These are phyloP conservation scores for Portunus trituberculatus DNA, from an alignment of 1,140 invertebrate species.

Conservation along the genomic window DNA sequence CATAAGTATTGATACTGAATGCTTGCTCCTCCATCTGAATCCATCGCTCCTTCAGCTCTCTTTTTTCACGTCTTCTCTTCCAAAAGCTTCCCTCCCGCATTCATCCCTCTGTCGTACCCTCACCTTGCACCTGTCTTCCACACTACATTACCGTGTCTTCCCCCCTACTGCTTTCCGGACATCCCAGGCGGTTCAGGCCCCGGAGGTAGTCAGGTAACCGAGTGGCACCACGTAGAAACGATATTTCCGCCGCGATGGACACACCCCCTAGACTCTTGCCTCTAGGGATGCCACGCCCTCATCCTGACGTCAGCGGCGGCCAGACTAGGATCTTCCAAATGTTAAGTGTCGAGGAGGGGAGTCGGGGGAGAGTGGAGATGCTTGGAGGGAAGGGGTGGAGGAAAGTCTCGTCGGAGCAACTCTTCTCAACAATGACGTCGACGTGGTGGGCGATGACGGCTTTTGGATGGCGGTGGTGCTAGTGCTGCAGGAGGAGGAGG, in stretches of 20 bases:
- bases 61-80: background rate
- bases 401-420: background rate
- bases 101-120: no score
- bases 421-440: background rate
- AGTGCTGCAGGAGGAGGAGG: background rate
- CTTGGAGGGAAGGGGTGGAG: background rate
- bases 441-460: background rate
- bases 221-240: background rate
- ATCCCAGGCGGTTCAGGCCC: background rate
- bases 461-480: background rate
- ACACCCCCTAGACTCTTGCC: background rate
- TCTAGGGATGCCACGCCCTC: background rate
- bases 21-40: background rate
- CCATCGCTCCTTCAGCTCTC: background rate
- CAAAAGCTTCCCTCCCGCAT: background rate
- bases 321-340: background rate
- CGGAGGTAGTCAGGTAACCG: background rate
- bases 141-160: background rate
- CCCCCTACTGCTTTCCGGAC: background rate
- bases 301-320: background rate
- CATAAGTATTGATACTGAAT: background rate
- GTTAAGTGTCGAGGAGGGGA: conserved; percentile 1
- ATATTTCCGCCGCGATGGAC: conserved; percentile 9
- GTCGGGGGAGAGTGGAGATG: background rate
- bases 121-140: background rate